These are phyloP conservation scores for Calypte anna DNA, from an alignment of 2,113 vertebrate genomes.

Conservation along the genomic window DNA sequence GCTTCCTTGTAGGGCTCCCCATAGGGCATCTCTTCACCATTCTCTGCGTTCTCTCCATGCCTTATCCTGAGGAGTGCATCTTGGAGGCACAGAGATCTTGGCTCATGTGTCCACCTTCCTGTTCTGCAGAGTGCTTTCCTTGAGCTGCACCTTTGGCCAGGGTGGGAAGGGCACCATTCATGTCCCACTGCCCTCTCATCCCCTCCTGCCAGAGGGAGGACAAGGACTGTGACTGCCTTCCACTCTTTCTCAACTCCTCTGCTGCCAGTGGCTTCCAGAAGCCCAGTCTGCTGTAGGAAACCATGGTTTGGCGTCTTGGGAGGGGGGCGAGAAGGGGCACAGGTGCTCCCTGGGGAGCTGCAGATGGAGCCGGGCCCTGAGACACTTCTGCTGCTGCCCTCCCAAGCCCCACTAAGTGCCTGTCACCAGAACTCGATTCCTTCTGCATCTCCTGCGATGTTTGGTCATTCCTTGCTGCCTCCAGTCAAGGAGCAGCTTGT, in stretches of 20 bases:
- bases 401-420: constrained; percentile 74
- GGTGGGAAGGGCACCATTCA: neutral
- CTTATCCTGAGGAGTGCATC: neutral
- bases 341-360: neutral
- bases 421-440: constrained; percentile 68
- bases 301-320: constrained; percentile 24
- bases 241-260: neutral
- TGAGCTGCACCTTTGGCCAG: accelerated
- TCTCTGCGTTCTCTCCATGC: constrained; percentile 2
- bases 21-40: neutral
- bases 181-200: neutral
- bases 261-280: neutral
- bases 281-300: neutral
- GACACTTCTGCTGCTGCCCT: constrained; percentile 41
- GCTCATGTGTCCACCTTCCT: neutral
- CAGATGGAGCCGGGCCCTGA: neutral
- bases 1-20: neutral
- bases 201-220: neutral
- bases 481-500: constrained; percentile 9
- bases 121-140: neutral
- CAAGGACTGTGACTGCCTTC: neutral
- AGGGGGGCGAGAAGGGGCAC: neutral
- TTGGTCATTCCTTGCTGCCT: constrained; percentile 55
- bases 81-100: neutral
- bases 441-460: constrained; percentile 58